Evolutionary conservation across 2,113 vertebrate genomes (phyloP).

Genomic region (Acanthochromis polyacanthus): DNA sequence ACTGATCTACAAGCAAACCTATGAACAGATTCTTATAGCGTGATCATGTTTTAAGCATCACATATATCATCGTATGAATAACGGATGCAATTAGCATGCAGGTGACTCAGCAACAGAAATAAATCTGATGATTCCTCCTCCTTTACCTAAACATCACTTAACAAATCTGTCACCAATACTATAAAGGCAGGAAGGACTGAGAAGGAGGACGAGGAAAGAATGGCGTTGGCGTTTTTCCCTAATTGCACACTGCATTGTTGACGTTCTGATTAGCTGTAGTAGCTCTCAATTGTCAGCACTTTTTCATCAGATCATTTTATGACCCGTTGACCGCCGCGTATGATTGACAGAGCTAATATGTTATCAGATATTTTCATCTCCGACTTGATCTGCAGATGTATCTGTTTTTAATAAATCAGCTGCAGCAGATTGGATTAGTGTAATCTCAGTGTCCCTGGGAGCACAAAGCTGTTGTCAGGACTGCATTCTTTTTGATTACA

Average conservation of each 20-base stretch:
- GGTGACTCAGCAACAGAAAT: not conserved
- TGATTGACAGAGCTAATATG: constrained; percentile 34
- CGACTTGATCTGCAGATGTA: constrained; percentile 2
- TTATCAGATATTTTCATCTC: constrained; percentile 26
- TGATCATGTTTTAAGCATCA: constrained; percentile 6
- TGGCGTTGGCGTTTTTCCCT: not conserved
- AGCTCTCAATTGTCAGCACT: constrained; percentile 42
- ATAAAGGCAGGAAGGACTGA: constrained; percentile 9
- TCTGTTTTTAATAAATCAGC: constrained; percentile 43
- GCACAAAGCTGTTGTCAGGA: constrained; percentile 8
- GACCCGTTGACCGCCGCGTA: constrained; percentile 27
- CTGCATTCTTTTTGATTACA: constrained; percentile 20
- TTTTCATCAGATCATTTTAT: constrained; percentile 48
- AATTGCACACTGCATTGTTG: constrained; percentile 39
- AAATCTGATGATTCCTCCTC: not conserved
- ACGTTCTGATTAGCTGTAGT: constrained; percentile 44
- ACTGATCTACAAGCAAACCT: constrained; percentile 1
- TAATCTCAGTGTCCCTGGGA: constrained; percentile 10
- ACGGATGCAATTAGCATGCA: not conserved
- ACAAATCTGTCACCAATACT: constrained; percentile 20
- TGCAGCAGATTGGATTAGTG: constrained; percentile 30
- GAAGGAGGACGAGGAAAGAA: constrained; percentile 16
- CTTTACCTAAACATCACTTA: constrained; percentile 33
- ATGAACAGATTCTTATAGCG: too few species aligned
- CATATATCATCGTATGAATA: not conserved